phyloP scores from a whole-genome alignment of 2,113 vertebrate species.

The Proteles cristata region DNA sequence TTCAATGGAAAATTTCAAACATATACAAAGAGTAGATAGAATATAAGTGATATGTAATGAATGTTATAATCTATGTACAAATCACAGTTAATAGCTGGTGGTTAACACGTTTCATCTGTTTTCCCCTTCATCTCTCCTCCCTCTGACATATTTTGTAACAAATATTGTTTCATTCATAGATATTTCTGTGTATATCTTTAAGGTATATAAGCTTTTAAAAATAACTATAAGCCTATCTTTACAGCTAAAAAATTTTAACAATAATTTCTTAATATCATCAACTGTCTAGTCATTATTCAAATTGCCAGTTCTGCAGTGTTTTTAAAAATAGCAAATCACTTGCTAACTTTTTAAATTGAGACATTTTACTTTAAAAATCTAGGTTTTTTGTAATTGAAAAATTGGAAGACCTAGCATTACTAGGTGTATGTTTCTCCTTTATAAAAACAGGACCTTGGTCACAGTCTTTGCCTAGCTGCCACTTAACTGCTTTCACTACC shows the following conservation, averaged over 20 bases:
- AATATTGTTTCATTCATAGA: conserved; percentile 28
- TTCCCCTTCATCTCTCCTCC: neutral
- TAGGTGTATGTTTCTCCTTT: neutral
- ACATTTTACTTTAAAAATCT: conserved; percentile 42
- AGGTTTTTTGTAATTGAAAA: conserved; percentile 42
- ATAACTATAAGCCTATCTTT: neutral
- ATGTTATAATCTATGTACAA: neutral
- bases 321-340: conserved; percentile 26
- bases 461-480: neutral
- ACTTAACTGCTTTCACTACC: neutral
- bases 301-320: conserved; percentile 3
- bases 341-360: neutral
- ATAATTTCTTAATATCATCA: neutral
- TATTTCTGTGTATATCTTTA: conserved; percentile 17
- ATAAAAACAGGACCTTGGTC: neutral
- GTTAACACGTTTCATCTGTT: conserved; percentile 4
- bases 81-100: neutral
- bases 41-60: neutral
- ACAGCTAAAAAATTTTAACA: neutral
- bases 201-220: conserved; percentile 45
- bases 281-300: neutral
- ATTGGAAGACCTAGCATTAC: neutral
- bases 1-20: conserved; percentile 18
- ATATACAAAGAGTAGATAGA: neutral
- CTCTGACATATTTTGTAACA: neutral